Base-by-base conservation (phyloP, 2,888 invertebrate genomes). In the Cataglyphis albicans region DNA sequence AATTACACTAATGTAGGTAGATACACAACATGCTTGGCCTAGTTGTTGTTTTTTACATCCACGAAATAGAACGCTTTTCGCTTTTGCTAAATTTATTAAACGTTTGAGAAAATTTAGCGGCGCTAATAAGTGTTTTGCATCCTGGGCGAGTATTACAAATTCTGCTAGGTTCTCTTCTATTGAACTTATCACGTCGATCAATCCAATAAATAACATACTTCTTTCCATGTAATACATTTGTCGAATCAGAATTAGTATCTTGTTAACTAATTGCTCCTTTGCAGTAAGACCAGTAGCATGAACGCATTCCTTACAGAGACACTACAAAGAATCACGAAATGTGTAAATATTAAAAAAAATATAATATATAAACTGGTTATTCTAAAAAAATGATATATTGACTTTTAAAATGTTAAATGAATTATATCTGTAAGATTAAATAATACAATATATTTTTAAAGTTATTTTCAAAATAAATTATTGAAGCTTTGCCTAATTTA, bases 71-170 rank as follows among this genome's bases (percentile, higher is more conserved):
- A 81, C 57, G 7, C 18, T 9, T 44, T 41, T 67, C n/a, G 35
- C n/a, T 6, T 25, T 15, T 3, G 82, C 72, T 55, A 72, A 55
- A 4, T 72, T 64, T 61, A 5, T 63, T 15, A 81, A 70, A 21
- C 7, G 52, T 41, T 18, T 32, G 4, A 81, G 25, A 15, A 84
- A 75, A 12, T 84, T n/a, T 15, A 83, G 55, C 25, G 73, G 73
- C 12, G 52, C 12, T 32, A 15, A 67, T 15, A 76, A 72, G 67
- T 82, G 65, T 25, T 48, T 82, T 32, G 67, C 68, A 59, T 70
- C 65, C 12, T 67, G 59, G 10, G 78, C 82, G 5, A 84, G 52
- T 55, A 84, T n/a, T n/a, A 78, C 59, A 32, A 83, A 64, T 29
- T 84, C 68, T 1, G 38, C 55, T n/a, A 57, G 12, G n/a, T 68